Percentiles rank a stretch among this genome's conserved stretches.
phyloP scores from a whole-genome alignment of 1,140 invertebrate species.

The Drosophila truncata region DNA sequence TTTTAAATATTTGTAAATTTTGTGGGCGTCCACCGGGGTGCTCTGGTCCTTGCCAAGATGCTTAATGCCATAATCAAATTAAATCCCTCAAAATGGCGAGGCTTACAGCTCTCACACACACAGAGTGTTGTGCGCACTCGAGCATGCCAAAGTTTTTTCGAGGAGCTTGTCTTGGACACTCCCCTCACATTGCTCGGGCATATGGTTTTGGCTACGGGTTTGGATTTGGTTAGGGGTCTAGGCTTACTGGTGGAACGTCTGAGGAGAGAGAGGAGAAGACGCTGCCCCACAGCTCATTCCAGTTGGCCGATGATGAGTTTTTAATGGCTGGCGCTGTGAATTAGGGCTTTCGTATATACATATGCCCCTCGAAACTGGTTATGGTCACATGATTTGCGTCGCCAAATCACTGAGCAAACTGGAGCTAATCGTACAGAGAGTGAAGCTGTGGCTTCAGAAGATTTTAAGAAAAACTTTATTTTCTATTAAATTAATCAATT shows the following conservation, averaged over 20 bases:
- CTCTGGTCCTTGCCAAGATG: conserved; percentile 11
- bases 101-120: conserved; percentile 29
- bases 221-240: neutral
- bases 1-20: conserved; percentile 84
- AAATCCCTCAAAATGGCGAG: conserved; percentile 60
- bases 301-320: conserved; percentile 80
- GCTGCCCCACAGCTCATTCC: conserved; percentile 67
- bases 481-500: neutral
- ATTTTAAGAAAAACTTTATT: neutral
- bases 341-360: conserved; percentile 58
- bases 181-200: conserved; percentile 40
- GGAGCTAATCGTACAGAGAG: conserved; percentile 47
- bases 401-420: conserved; percentile 56
- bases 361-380: conserved; percentile 42
- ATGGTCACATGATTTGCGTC: conserved; percentile 25
- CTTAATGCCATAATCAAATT: conserved; percentile 47
- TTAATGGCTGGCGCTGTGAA: conserved; percentile 77
- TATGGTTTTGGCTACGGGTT: conserved; percentile 1
- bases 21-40: conserved; percentile 66
- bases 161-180: conserved; percentile 70
- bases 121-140: conserved; percentile 55
- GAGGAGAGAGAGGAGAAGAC: conserved; percentile 2
- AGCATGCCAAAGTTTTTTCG: conserved; percentile 53
- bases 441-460: too few species aligned
- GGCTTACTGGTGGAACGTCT: conserved; percentile 2